Evolutionary conservation across 2,113 vertebrate genomes (phyloP).

Genomic region (Micronycteris hirsuta): DNA sequence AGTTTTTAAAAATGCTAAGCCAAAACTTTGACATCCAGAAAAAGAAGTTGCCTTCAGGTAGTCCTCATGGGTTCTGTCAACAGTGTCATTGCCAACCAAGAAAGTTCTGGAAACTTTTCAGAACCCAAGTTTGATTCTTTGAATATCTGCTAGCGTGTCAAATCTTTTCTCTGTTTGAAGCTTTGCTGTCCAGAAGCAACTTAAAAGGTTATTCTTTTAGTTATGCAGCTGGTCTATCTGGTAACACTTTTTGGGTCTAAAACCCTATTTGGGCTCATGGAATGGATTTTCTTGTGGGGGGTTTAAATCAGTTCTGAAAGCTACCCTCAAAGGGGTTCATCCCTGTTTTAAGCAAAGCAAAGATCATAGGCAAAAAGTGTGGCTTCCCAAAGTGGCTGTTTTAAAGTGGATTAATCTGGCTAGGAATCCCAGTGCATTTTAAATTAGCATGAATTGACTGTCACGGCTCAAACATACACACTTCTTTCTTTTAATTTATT

Average conservation of each 20-base stretch:
- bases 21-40: background rate
- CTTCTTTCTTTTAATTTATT: background rate
- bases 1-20: background rate
- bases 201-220: background rate
- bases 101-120: constrained; percentile 33
- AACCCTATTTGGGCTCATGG: background rate
- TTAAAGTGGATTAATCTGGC: background rate
- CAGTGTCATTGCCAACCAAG: background rate
- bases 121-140: background rate
- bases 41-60: background rate
- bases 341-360: background rate
- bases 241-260: background rate
- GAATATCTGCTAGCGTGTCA: background rate
- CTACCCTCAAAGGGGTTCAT: background rate
- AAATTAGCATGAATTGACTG: background rate
- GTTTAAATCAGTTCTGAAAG: background rate
- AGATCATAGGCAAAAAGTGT: background rate
- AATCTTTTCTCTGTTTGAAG: background rate
- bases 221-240: background rate
- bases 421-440: background rate
- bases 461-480: background rate
- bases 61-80: background rate
- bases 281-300: background rate
- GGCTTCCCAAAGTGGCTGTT: background rate
- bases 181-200: background rate